Percentiles rank a stretch among this genome's conserved stretches.
Conservation (phyloP, 2,888 invertebrate genomes). For the Diarsia mendica region DNA sequence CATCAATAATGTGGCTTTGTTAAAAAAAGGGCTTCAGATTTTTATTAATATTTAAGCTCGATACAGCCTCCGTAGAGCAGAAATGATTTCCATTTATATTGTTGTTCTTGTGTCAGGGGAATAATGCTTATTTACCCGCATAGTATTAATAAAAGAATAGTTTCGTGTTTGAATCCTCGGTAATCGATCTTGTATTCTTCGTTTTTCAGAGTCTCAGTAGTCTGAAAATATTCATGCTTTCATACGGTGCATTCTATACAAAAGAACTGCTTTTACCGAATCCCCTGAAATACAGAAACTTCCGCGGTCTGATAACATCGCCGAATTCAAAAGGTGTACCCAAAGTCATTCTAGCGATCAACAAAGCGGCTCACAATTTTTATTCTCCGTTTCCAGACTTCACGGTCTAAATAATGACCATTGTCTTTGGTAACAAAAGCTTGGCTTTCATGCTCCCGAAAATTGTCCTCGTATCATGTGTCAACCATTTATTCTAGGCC, state of each 20-base stretch:
- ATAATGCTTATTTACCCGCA: background rate
- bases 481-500: background rate
- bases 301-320: background rate
- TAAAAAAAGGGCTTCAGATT: constrained; percentile 7
- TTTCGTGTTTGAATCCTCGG: too few relatives aligned
- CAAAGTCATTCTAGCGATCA: constrained; percentile 18
- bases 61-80: constrained; percentile 11
- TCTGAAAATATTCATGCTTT: background rate
- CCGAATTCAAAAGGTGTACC: constrained; percentile 11
- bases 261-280: background rate
- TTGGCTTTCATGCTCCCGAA: constrained; percentile 28
- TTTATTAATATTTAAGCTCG: constrained; percentile 19
- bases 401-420: constrained; percentile 55
- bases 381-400: constrained; percentile 45
- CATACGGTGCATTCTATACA: background rate
- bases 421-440: constrained; percentile 50
- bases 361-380: constrained; percentile 38
- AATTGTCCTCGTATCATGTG: constrained; percentile 26
- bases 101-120: background rate
- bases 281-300: background rate
- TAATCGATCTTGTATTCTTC: background rate
- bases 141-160: background rate
- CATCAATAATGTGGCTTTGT: constrained; percentile 7
- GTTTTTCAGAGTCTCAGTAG: background rate
- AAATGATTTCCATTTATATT: constrained; percentile 19